Evolutionary conservation across 2,797 vertebrate genomes (phyloP), one percentile per base, ranked within the genome.

Genomic region (Buceros bicornis): DNA sequence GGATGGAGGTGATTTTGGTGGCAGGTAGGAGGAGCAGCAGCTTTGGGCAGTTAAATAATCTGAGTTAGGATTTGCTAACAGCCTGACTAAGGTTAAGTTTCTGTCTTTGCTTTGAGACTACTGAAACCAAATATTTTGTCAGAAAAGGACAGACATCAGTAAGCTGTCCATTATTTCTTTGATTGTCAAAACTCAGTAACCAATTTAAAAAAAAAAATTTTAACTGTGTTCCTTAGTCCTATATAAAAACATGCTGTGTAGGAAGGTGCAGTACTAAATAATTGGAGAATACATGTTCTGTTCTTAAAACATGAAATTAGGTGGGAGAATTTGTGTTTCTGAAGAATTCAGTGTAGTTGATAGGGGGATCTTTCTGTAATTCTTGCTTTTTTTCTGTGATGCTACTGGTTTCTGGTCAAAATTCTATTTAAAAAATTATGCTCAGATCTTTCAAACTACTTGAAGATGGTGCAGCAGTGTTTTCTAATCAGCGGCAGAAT

Each of bases 1-100:
- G 26, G 31, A 16, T n/a, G 61, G 60, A 35, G 12, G n/a, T 2
- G 0, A 14, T n/a, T 66, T 62, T 0, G 0, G 18, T 29, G 33
- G 20, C 33, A 16, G n/a, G 28, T 25, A 56, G 45, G 35, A 51
- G 26, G 35, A 82, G 47, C 26, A 82, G 47, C 26, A 78, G 15
- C 51, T 66, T 62, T 13, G 67, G n/a, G 35, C 5, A 56, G 42
- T 28, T 67, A n/a, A 42, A 91, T 40, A 40, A 40, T 20, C 18
- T 37, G 13, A 17, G 17, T 35, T 4, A 24, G 28, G 26, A 29
- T 67, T 67, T 80, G 43, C 19, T 62, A 33, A 19, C 33, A 50
- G 25, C 13, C 35, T 64, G 56, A 26, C 24, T 31, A 47, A 15
- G 7, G 3, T 28, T 86, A 43, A 29, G 25, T 26, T 54, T 65